Conservation (phyloP, 1,140 invertebrate genomes). For the Babylonia areolata region DNA sequence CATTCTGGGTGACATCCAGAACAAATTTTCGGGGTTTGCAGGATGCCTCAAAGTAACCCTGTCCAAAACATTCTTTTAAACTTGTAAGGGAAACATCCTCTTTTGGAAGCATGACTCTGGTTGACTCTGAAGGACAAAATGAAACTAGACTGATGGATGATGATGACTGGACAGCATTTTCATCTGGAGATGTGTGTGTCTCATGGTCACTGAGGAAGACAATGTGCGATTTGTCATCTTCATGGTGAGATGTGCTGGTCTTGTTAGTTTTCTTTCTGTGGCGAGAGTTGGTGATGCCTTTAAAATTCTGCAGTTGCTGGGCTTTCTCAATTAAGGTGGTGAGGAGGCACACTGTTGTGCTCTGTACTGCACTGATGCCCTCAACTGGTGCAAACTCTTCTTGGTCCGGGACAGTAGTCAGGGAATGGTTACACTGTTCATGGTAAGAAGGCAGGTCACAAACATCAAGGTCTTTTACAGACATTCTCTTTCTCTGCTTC, state of each 20-base stretch:
- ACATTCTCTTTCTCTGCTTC: slow-evolving; percentile 26
- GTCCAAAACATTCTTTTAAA: slow-evolving; percentile 37
- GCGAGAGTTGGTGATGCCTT: background rate
- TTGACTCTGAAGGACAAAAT: background rate
- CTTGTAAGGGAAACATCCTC: slow-evolving; percentile 17
- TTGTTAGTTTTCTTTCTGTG: background rate
- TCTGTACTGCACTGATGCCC: background rate
- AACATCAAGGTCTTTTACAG: slow-evolving; percentile 24
- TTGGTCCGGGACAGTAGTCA: background rate
- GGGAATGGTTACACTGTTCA: background rate
- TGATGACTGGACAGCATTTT: background rate
- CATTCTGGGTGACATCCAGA: slow-evolving; percentile 37
- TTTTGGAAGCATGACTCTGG: slow-evolving; percentile 27
- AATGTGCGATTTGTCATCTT: slow-evolving; percentile 21
- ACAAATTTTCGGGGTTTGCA: slow-evolving; percentile 44
- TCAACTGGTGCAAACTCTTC: background rate
- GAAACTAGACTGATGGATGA: too few relatives aligned
- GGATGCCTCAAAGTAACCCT: slow-evolving; percentile 38
- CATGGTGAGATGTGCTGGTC: background rate
- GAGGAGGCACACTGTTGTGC: slow-evolving; percentile 2
- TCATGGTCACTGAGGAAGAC: background rate
- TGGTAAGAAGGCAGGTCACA: background rate
- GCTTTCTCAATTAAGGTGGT: slow-evolving; percentile 29
- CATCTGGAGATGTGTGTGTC: background rate
- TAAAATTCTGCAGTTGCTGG: slow-evolving; percentile 11